Evolutionary conservation across 2,888 invertebrate genomes (phyloP).

Genomic region (Carabus problematicus): DNA sequence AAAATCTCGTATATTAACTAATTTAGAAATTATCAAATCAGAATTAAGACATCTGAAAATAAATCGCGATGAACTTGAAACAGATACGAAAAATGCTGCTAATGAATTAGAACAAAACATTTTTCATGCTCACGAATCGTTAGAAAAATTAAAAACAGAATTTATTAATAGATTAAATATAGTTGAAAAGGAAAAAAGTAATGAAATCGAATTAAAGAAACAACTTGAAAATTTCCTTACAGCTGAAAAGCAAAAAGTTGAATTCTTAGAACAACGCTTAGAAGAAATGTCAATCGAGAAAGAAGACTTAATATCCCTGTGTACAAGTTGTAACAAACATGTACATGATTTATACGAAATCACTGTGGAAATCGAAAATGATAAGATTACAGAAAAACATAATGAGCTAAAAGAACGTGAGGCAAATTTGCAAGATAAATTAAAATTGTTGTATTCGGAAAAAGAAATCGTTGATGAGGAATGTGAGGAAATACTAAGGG

Average conservation of each 20-base stretch:
- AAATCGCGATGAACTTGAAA: conserved; percentile 6
- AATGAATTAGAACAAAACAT: conserved; percentile 11
- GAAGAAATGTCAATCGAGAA: conserved; percentile 25
- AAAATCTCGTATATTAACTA: conserved; percentile 29
- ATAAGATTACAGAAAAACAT: background rate
- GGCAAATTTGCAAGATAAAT: conserved; percentile 45
- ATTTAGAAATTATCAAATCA: conserved; percentile 20
- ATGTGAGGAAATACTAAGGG: conserved; percentile 47
- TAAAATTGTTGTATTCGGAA: conserved; percentile 52
- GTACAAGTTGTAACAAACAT: conserved; percentile 11
- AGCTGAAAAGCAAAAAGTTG: conserved; percentile 5
- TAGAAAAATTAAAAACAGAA: conserved; percentile 19
- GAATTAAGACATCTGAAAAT: conserved; percentile 39
- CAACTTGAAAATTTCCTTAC: conserved; percentile 17
- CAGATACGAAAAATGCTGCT: background rate
- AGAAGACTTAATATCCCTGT: conserved; percentile 43
- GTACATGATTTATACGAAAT: conserved; percentile 45
- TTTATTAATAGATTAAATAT: conserved; percentile 32
- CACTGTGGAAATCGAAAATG: conserved; percentile 39
- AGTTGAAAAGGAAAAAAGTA: background rate
- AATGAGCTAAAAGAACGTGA: conserved; percentile 36
- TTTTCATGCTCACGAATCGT: background rate
- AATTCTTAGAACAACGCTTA: conserved; percentile 16
- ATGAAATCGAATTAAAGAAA: conserved; percentile 18
- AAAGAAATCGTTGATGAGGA: conserved; percentile 56